These are phyloP conservation scores for Pilophorus perplexus DNA, from an alignment of 2,888 invertebrate genomes.

Conservation along the genomic window DNA sequence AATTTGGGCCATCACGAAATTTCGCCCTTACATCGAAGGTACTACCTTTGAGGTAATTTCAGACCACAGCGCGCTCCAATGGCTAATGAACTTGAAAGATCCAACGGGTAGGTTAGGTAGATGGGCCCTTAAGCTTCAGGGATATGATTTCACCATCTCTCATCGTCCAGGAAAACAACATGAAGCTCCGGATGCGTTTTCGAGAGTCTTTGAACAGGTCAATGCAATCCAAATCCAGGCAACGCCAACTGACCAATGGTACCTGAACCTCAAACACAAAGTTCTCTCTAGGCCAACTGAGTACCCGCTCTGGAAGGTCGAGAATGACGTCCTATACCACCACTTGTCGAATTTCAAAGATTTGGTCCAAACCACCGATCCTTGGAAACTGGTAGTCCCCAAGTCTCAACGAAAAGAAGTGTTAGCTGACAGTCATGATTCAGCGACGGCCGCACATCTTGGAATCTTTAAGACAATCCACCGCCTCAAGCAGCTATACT, in stretches of 20 bases:
- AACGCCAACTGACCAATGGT: neutral
- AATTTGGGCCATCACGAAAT: constrained; percentile 47
- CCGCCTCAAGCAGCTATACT: neutral
- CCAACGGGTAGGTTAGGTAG: constrained; percentile 48
- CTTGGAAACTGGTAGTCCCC: neutral
- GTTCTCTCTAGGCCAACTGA: neutral
- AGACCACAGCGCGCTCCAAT: constrained; percentile 48
- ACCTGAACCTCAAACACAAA: neutral
- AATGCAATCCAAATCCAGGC: neutral
- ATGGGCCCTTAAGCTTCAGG: constrained; percentile 43
- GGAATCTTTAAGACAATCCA: constrained; percentile 6
- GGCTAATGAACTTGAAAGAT: constrained; percentile 48
- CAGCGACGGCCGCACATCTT: neutral
- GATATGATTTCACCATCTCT: neutral
- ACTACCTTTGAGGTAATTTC: constrained; percentile 41
- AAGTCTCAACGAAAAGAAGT: constrained; percentile 37
- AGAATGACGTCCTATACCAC: neutral
- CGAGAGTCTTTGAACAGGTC: neutral
- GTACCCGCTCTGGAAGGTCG: neutral
- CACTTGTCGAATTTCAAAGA: neutral
- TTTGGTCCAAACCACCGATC: neutral
- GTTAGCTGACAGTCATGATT: neutral
- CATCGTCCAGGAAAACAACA: neutral
- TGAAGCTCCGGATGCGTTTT: neutral
- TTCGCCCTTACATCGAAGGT: constrained; percentile 39